Percentiles rank a stretch among this genome's conserved stretches.
These are phyloP conservation scores for Philhelius pedissequus DNA, from an alignment of 2,888 invertebrate species.

Conservation along the genomic window DNA sequence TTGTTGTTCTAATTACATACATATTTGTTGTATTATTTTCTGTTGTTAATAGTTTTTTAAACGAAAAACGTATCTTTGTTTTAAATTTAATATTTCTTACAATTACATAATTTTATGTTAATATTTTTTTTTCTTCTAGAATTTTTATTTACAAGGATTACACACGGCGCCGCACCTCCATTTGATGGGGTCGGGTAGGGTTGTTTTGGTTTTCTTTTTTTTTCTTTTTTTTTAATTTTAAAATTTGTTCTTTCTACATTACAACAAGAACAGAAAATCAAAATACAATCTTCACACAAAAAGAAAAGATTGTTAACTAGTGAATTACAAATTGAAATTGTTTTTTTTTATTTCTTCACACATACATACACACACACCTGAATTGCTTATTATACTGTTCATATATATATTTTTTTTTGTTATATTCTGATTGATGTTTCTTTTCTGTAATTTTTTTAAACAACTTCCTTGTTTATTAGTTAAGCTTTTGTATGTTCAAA, in stretches of 20 bases:
- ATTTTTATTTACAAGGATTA: constrained; percentile 60
- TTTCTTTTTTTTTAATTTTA: constrained; percentile 37
- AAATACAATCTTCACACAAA: constrained; percentile 36
- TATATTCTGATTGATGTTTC: constrained; percentile 5
- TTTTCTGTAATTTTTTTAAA: not conserved
- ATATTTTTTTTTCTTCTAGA: constrained; percentile 47
- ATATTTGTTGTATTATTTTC: constrained; percentile 22
- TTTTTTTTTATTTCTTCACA: constrained; percentile 7
- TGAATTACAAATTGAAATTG: constrained; percentile 38
- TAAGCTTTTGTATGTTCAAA: constrained; percentile 32
- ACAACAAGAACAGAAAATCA: constrained; percentile 53
- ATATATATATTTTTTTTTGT: not conserved
- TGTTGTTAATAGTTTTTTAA: constrained; percentile 33
- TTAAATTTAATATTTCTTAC: constrained; percentile 12
- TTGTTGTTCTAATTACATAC: constrained; percentile 32
- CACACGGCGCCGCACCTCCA: constrained; percentile 27
- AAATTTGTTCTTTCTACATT: constrained; percentile 60
- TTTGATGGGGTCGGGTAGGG: constrained; percentile 18
- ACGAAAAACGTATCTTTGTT: constrained; percentile 29
- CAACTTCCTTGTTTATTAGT: constrained; percentile 1
- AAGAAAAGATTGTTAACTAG: constrained; percentile 41
- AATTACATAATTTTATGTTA: constrained; percentile 42
- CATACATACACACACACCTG: constrained; percentile 34
- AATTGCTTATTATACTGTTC: constrained; percentile 15
- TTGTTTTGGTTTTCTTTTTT: constrained; percentile 24